A percentile compares a stretch with the other conserved stretches of the same genome.
Conservation (phyloP, 2,888 invertebrate genomes). For the Rhagonycha lutea region DNA sequence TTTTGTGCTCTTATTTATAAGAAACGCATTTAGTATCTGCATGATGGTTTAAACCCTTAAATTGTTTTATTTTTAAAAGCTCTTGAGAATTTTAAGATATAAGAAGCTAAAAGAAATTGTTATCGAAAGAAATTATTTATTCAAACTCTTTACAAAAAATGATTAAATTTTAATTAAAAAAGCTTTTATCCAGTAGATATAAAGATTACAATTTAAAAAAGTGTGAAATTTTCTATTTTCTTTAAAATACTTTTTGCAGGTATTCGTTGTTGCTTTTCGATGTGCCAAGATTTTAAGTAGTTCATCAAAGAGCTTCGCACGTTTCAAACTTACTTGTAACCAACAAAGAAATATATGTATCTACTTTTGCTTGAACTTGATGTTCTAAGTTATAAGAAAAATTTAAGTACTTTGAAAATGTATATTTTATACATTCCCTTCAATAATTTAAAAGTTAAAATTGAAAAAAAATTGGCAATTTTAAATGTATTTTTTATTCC, state of each 20-base stretch:
- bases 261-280: neutral
- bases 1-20: neutral
- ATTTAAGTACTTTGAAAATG: neutral
- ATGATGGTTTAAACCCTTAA: neutral
- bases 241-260: constrained; percentile 3
- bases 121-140: neutral
- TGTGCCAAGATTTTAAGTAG: constrained; percentile 11
- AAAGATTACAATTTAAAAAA: neutral
- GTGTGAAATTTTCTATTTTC: neutral
- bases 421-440: neutral
- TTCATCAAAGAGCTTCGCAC: constrained; percentile 10
- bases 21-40: neutral
- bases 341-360: neutral
- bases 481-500: neutral
- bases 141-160: neutral
- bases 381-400: neutral
- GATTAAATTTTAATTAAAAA: neutral
- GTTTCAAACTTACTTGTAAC: constrained; percentile 9
- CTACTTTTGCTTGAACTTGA: neutral
- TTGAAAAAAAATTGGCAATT: neutral
- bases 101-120: neutral
- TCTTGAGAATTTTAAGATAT: neutral
- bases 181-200: neutral
- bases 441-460: neutral
- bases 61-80: neutral